Conservation (phyloP, 2,113 vertebrate species). For the Cynopterus brachyotis region DNA sequence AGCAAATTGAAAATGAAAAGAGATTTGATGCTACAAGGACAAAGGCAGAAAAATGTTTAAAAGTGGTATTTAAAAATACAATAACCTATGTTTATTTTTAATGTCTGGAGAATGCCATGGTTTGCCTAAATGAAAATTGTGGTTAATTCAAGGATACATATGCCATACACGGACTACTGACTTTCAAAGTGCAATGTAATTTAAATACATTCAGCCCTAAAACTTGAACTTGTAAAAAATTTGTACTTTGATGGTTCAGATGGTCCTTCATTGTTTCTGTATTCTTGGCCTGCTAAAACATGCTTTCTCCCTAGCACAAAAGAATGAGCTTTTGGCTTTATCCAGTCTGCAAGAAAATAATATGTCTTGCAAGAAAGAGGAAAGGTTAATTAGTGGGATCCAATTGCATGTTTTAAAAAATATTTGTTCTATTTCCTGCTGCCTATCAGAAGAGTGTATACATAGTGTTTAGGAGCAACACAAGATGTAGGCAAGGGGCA, state of each 20-base stretch:
- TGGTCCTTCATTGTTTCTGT: not conserved
- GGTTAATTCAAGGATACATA: slow-evolving; percentile 46
- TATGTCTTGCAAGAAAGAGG: not conserved
- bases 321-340: not conserved
- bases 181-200: slow-evolving; percentile 39
- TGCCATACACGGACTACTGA: not conserved
- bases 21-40: slow-evolving; percentile 10
- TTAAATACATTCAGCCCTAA: slow-evolving; percentile 21
- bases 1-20: slow-evolving; percentile 62
- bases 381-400: slow-evolving; percentile 5
- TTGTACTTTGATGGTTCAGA: slow-evolving; percentile 36
- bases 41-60: slow-evolving; percentile 20
- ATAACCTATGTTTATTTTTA: slow-evolving; percentile 51
- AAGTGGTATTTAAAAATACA: slow-evolving; percentile 42
- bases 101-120: slow-evolving; percentile 18
- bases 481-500: not conserved
- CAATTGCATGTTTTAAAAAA: not conserved
- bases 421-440: not conserved
- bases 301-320: not conserved
- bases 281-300: slow-evolving; percentile 1
- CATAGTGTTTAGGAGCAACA: not conserved
- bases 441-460: not conserved
- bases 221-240: slow-evolving; percentile 17
- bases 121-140: slow-evolving; percentile 41
- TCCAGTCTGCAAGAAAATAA: not conserved